Percentiles rank a stretch among this genome's conserved stretches.
These are phyloP conservation scores for Gallinago undulata DNA, from an alignment of 2,113 vertebrate species.

Conservation along the genomic window DNA sequence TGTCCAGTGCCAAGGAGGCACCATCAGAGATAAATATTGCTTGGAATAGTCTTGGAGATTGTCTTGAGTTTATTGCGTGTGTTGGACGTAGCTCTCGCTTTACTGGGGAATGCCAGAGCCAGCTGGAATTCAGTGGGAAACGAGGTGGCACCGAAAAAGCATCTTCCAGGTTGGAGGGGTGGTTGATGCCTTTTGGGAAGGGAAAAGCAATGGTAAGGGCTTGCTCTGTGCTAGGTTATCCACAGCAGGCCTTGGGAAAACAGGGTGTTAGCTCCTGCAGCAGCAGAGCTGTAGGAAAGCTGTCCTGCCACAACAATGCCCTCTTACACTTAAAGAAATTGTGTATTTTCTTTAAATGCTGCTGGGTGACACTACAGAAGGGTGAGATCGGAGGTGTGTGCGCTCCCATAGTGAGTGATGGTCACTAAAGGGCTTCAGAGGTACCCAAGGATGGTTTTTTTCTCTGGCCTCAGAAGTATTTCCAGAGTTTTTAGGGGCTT, in stretches of 20 bases:
- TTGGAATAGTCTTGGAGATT: background rate
- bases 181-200: background rate
- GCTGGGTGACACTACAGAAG: background rate
- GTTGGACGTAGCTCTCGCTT: background rate
- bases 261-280: background rate
- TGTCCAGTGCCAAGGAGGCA: background rate
- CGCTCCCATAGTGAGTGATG: rapidly evolving
- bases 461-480: background rate
- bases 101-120: background rate
- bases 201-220: background rate
- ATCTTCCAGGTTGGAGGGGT: background rate
- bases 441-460: background rate
- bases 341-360: background rate
- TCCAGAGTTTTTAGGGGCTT: background rate
- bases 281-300: background rate
- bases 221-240: background rate
- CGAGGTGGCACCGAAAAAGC: background rate
- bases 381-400: rapidly evolving
- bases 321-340: background rate
- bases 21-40: rapidly evolving
- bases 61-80: background rate
- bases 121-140: background rate
- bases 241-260: background rate
- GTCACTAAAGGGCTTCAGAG: background rate
- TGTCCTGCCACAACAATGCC: background rate